Evolutionary conservation across 2,113 vertebrate species (phyloP).

Genomic region (Chloropsis cyanopogon): DNA sequence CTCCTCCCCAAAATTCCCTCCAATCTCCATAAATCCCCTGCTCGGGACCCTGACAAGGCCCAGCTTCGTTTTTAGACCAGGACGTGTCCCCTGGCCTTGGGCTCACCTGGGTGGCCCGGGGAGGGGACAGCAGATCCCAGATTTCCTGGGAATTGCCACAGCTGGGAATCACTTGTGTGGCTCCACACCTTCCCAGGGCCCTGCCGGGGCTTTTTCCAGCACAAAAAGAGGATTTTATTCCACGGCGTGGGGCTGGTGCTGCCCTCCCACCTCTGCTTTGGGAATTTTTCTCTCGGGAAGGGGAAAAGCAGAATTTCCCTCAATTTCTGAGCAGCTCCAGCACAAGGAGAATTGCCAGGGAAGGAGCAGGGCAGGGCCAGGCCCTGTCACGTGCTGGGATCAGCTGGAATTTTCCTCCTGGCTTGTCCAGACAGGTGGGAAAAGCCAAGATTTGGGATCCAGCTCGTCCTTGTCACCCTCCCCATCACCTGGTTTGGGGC

Average conservation of each 20-base stretch:
- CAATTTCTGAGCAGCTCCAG: neutral
- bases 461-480: neutral
- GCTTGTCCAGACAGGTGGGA: neutral
- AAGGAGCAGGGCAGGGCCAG: neutral
- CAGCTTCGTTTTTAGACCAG: neutral
- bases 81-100: rapidly evolving
- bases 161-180: rapidly evolving
- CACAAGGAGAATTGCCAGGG: neutral
- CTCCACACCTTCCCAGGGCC: rapidly evolving
- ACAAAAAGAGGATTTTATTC: neutral
- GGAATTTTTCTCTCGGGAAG: neutral
- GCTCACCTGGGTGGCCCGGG: neutral
- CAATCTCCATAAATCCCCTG: rapidly evolving
- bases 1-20: neutral
- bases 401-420: neutral
- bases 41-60: rapidly evolving
- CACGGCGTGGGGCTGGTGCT: rapidly evolving
- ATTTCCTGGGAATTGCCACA: rapidly evolving
- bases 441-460: neutral
- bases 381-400: neutral
- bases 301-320: neutral
- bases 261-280: neutral
- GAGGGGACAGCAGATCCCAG: neutral
- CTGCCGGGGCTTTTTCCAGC: neutral
- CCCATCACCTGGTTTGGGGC: neutral